These are phyloP conservation scores for Aphelinus certus DNA, from an alignment of 1,140 invertebrate species.

Conservation along the genomic window DNA sequence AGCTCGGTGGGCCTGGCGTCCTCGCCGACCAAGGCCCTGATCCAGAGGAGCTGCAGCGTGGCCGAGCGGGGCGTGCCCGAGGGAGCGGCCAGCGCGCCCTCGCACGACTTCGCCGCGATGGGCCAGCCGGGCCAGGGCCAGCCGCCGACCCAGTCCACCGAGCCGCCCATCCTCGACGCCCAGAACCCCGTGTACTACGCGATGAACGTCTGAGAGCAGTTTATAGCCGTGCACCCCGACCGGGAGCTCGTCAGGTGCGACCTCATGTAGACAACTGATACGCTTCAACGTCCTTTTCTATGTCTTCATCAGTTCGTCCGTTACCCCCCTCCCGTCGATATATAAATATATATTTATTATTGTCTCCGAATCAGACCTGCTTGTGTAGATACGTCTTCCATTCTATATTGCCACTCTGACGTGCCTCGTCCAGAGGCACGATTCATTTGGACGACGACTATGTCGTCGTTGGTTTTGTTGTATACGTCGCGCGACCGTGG, in stretches of 20 bases:
- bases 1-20: conserved; percentile 54
- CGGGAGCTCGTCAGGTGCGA: conserved; percentile 36
- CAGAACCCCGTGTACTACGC: conserved; percentile 65
- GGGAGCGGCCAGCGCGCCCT: conserved; percentile 69
- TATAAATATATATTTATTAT: too few species aligned
- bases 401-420: too few species aligned
- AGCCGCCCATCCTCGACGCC: conserved; percentile 44
- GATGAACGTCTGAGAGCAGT: conserved; percentile 62
- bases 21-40: conserved; percentile 56
- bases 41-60: conserved; percentile 53
- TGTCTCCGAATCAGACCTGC: too few species aligned
- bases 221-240: conserved; percentile 32
- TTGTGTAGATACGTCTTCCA: too few species aligned
- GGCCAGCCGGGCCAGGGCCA: conserved; percentile 7
- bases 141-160: conserved; percentile 5
- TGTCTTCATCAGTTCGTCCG: too few species aligned
- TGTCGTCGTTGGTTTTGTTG: too few species aligned
- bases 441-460: too few species aligned
- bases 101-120: conserved; percentile 62
- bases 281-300: too few species aligned
- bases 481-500: too few species aligned
- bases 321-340: too few species aligned
- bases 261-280: conserved; percentile 23
- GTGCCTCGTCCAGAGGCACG: too few species aligned
- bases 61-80: conserved; percentile 73